Base-by-base conservation (phyloP, 2,797 vertebrate species). In the Bovichtus diacanthus region DNA sequence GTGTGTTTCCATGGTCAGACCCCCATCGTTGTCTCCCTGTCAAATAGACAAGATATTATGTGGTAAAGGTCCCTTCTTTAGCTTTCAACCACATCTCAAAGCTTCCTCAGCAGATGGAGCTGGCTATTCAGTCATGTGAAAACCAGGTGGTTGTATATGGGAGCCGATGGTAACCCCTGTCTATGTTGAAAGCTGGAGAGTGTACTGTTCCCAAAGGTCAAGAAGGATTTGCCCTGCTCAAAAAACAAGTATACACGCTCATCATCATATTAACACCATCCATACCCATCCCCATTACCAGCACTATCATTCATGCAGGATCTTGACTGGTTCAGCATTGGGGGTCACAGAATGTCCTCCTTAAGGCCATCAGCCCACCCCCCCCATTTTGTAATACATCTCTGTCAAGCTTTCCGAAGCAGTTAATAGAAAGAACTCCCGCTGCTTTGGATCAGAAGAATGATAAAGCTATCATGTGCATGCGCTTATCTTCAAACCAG, bases 391-490 rank as follows among this genome's bases (percentile, higher is more conserved):
- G n/a, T 34, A 29, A 72, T 67, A 67, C 47, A 10, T 16, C 62
- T 38, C 36, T 5, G 16, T 39, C 61, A 31, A 60, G 43, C 36
- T 71, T 27, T 29, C 44, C 36, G 43, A 65, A 58, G 9, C 66
- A 43, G 6, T 76, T 70, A 15, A 34, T 43, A 55, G 21, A 58
- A 41, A 51, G 5, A 67, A 41, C 12, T 25, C 49, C 15, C 6
- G 9, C 12, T 55, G 60, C 70, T 51, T 50, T 74, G 36, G 34
- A 56, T 55, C 41, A 39, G 49, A 15, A 31, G 19, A 65, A 58
- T 53, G 39, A 58, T 59, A 41, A 31, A 53, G 23, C 61, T 21
- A 29, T 34, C 25, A 44, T 51, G 44, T 18, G 39, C 46, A 38
- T 36, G 34, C 34, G 36, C 25, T 61, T 11, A 68, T 69, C 44